Evolutionary conservation across 2,797 vertebrate genomes (phyloP), one percentile per base, ranked within the genome.

Genomic region (Nyctalus aviator): DNA sequence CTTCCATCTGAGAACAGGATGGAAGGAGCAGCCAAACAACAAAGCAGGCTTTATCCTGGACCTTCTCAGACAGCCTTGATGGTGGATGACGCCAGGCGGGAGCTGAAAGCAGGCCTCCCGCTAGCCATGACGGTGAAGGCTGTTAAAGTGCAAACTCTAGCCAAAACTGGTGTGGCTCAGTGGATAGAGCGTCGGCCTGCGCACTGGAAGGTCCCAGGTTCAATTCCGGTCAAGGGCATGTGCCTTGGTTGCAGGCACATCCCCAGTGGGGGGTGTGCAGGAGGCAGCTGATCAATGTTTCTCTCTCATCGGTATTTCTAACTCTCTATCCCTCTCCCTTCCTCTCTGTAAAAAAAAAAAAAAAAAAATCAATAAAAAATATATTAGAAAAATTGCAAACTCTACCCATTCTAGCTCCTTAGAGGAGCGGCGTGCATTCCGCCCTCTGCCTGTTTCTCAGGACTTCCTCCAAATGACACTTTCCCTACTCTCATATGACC

Each of bases 1-100:
- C 69, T 88, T 93, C 91, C 90, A 88, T 91, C 94, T 75, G 62
- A 64, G 77, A 71, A 32, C 46, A 75, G 81, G 64, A 84, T 85
- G 72, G 90, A 76, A 96, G 53, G 81, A 88, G 48, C 46, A 88
- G 75, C 48, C 48, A 92, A 89, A 92, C 48, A 48, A 81, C 84
- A 89, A 91, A 94, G 71, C 64, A 53, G 30, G n/a, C 10, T 92
- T 93, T 78, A n/a, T 72, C 84, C 86, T 73, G 84, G 71, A 53
- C 32, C 69, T 68, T 87, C 8, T 91, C 32, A 76, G 57, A 76
- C 37, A 73, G 84, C 0, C 21, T 88, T 66, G 83, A 62, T 57
- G 32, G 79, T 48, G 92, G 20, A 21, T 83, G 55, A 73, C 90
- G 78, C 41, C 57, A 18, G 17, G 20, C 84, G 55, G 44, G 62